phyloP scores from a whole-genome alignment of 2,888 invertebrate genomes.

The Nephrotoma appendiculata region DNA sequence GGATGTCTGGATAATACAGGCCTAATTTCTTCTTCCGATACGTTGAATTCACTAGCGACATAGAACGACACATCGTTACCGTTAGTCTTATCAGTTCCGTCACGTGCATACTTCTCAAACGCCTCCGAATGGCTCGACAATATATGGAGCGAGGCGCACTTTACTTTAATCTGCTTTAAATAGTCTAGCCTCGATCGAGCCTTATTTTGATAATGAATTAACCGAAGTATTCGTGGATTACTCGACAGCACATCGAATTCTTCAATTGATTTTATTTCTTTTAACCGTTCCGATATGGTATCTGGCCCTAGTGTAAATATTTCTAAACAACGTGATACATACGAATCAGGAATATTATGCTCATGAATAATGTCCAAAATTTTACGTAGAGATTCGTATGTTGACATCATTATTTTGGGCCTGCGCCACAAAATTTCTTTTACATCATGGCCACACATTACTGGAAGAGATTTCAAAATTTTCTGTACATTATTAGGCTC shows the following conservation, averaged over 20 bases:
- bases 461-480: slow-evolving; percentile 38
- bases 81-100: slow-evolving; percentile 40
- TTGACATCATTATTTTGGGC: slow-evolving; percentile 48
- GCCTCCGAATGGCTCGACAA: slow-evolving; percentile 27
- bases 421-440: slow-evolving; percentile 36
- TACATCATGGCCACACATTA: slow-evolving; percentile 40
- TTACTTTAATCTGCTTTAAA: slow-evolving; percentile 34
- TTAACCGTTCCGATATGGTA: slow-evolving; percentile 41
- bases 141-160: slow-evolving; percentile 34
- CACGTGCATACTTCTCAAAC: slow-evolving; percentile 37
- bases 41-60: slow-evolving; percentile 27
- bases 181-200: slow-evolving; percentile 36
- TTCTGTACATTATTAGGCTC: slow-evolving; percentile 42
- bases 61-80: slow-evolving; percentile 32
- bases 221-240: slow-evolving; percentile 41
- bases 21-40: slow-evolving; percentile 22
- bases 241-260: slow-evolving; percentile 44
- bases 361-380: slow-evolving; percentile 41
- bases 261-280: slow-evolving; percentile 38
- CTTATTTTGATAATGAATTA: slow-evolving; percentile 36
- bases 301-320: slow-evolving; percentile 42
- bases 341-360: slow-evolving; percentile 39
- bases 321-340: slow-evolving; percentile 37
- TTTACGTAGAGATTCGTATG: slow-evolving; percentile 37
- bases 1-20: slow-evolving; percentile 40